phyloP scores from a whole-genome alignment of 2,797 vertebrate genomes.

The Coranthus polyacanthus region DNA sequence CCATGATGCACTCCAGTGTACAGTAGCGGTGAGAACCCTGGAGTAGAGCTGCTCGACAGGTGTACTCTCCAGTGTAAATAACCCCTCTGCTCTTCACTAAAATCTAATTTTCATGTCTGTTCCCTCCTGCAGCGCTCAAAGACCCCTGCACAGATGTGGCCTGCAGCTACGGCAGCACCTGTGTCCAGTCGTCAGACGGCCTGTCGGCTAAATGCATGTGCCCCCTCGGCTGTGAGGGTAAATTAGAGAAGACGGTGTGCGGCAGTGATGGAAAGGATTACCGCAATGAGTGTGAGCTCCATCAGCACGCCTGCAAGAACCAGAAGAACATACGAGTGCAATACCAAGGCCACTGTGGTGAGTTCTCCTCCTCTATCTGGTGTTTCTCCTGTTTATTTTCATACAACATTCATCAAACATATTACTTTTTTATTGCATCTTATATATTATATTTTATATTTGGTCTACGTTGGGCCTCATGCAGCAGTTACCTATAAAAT shows the following conservation, averaged over 20 bases:
- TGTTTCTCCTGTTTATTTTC: background rate
- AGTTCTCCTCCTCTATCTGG: slow-evolving; percentile 60
- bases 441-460: too few species aligned
- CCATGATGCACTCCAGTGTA: slow-evolving; percentile 46
- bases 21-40: slow-evolving; percentile 25
- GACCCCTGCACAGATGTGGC: slow-evolving; percentile 92
- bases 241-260: slow-evolving; percentile 84
- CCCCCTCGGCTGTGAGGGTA: slow-evolving; percentile 85
- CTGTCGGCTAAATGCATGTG: slow-evolving; percentile 92
- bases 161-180: slow-evolving; percentile 96
- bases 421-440: too few species aligned
- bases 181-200: slow-evolving; percentile 89
- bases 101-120: slow-evolving; percentile 39
- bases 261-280: slow-evolving; percentile 95
- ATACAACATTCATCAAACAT: too few species aligned
- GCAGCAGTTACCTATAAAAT: too few species aligned
- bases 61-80: slow-evolving; percentile 10
- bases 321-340: slow-evolving; percentile 92
- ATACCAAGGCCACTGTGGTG: slow-evolving; percentile 91
- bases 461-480: too few species aligned
- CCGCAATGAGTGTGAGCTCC: slow-evolving; percentile 90
- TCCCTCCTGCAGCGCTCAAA: slow-evolving; percentile 85
- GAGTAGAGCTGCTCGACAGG: slow-evolving; percentile 31
- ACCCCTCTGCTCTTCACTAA: slow-evolving; percentile 22
- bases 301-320: slow-evolving; percentile 90